Evolutionary conservation across 2,888 invertebrate species (phyloP).

Genomic region (Byasa hedistus): DNA sequence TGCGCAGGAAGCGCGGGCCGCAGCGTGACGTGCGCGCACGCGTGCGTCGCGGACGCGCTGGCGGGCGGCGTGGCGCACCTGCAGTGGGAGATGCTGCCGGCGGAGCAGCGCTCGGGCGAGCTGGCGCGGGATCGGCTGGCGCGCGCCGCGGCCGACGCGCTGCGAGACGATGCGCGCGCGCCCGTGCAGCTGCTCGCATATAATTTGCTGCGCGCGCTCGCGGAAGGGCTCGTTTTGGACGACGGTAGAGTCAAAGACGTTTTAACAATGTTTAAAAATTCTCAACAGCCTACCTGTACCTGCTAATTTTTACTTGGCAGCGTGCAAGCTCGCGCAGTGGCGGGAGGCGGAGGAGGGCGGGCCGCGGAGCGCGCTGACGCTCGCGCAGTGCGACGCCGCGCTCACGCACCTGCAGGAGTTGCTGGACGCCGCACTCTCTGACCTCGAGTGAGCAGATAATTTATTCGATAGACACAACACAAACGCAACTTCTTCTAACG

Average conservation of each 20-base stretch:
- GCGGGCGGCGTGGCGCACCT: constrained; percentile 29
- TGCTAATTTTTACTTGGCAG: not conserved
- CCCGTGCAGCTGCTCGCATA: constrained; percentile 42
- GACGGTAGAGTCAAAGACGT: constrained; percentile 45
- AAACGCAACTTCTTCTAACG: too few species aligned
- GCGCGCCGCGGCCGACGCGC: constrained; percentile 29
- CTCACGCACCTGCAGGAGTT: constrained; percentile 43
- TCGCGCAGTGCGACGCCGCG: constrained; percentile 39
- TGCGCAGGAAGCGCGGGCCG: too few species aligned
- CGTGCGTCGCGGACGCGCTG: constrained; percentile 6
- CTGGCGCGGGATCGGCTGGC: constrained; percentile 21
- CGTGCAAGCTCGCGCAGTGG: constrained; percentile 36
- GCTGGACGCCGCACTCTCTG: constrained; percentile 44
- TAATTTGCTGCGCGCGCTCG: constrained; percentile 40
- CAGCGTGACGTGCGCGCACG: constrained; percentile 12
- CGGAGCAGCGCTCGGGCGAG: constrained; percentile 30
- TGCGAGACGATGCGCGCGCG: constrained; percentile 19
- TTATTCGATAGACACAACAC: too few species aligned
- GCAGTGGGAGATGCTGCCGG: constrained; percentile 16
- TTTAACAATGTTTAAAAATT: too few species aligned
- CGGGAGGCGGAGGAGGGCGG: constrained; percentile 32
- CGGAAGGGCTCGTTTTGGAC: constrained; percentile 44
- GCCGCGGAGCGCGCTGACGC: constrained; percentile 36
- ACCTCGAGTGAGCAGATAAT: constrained; percentile 32
- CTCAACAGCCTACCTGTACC: too few species aligned